Conservation (phyloP, 2,888 invertebrate species). For the Rhingia campestris region DNA sequence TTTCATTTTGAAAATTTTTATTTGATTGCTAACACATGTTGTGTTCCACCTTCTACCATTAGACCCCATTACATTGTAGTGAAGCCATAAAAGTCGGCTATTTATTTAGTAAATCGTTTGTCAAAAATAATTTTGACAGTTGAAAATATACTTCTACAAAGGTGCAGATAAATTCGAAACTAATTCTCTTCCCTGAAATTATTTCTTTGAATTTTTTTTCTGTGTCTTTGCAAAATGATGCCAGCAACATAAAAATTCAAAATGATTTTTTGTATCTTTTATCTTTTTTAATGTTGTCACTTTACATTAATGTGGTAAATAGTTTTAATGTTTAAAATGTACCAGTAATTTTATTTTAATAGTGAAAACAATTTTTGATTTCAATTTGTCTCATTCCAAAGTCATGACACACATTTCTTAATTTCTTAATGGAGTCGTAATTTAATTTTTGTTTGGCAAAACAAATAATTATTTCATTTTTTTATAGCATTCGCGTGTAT, state of each 20-base stretch:
- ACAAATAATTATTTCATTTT: not conserved
- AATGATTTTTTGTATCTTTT: conserved; percentile 40
- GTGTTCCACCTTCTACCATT: conserved; percentile 45
- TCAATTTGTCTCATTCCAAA: conserved; percentile 9
- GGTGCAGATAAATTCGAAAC: conserved; percentile 36
- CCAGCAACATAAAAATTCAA: conserved; percentile 25
- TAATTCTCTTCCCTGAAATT: conserved; percentile 28
- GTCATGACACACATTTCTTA: conserved; percentile 33
- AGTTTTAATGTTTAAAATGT: conserved; percentile 2
- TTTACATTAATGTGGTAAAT: conserved; percentile 30
- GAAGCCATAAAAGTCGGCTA: conserved; percentile 56
- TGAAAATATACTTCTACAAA: conserved; percentile 25
- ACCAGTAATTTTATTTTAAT: not conserved
- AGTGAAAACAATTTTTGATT: conserved; percentile 6
- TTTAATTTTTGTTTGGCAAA: conserved; percentile 28
- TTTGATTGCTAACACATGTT: conserved; percentile 63
- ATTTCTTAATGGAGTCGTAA: not conserved
- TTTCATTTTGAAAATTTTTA: conserved; percentile 24
- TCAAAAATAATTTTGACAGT: conserved; percentile 38
- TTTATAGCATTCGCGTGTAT: conserved; percentile 55
- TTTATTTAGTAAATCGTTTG: conserved; percentile 47
- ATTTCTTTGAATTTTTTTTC: conserved; percentile 16
- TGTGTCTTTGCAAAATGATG: conserved; percentile 49
- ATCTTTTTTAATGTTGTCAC: conserved; percentile 50
- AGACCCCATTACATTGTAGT: conserved; percentile 34